Base-by-base conservation (phyloP, 2,113 vertebrate species). In the Meriones unguiculatus region DNA sequence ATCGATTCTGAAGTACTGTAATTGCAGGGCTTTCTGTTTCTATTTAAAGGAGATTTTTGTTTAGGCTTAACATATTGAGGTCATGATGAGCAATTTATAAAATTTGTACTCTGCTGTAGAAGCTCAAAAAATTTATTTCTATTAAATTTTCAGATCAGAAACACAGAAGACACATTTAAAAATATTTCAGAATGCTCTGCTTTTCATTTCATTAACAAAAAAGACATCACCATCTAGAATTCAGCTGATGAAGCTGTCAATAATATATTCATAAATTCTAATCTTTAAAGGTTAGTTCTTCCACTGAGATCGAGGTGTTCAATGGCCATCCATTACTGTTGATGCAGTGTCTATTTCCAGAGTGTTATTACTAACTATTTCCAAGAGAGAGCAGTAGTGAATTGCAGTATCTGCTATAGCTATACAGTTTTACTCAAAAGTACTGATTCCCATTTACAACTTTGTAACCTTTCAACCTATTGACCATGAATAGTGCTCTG, bases 311-410 rank as follows among this genome's bases (percentile, higher is more conserved):
- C 32, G 18, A 54, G 67, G 41, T 95, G 90, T 59, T 84, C 69
- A 86, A 95, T 96, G 95, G 94, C 95, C 92, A 69, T 94, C 81
- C 24, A 76, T 73, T 88, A 38, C 90, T 93, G 69, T 86, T 89
- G 65, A 93, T 96, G 0, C 18, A 90, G 94, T 76, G n/a, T 93
- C 0, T 97, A 72, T 94, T 98, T 81, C 20, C 75, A 18, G 87
- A 18, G 50, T 98, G 98, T 96, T 96, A 97, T 99, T 98, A 87
- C 98, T 90, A 17, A 57, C 30, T 98, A 89, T 97, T 98, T 98
- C 98, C 98, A 98, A 99, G 97, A 99, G 98, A 99, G 98, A 98
- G 98, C 98, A 99, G 98, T 97, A 98, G 98, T 96, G 98, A 99
- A 98, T 98, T 98, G 97, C 96, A 78, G 96, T 98, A 98, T 97